Conservation (phyloP, 2,888 invertebrate genomes). For the Erebia palarica region DNA sequence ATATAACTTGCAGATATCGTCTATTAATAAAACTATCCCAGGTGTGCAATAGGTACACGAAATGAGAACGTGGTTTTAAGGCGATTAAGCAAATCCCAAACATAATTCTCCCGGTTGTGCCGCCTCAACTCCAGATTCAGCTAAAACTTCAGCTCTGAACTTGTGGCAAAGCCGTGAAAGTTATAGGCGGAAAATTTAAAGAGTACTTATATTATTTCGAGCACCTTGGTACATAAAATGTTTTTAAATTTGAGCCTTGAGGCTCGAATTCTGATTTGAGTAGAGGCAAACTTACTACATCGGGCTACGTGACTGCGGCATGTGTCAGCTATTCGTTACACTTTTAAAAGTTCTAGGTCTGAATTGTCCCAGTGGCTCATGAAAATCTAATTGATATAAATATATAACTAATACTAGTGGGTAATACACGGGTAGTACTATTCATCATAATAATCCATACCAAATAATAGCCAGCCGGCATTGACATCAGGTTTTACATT, state of each 20-base stretch:
- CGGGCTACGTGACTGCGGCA: too few relatives aligned
- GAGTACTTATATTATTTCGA: neutral
- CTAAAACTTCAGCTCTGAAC: slow-evolving; percentile 11
- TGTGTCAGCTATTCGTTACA: too few relatives aligned
- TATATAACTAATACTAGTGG: too few relatives aligned
- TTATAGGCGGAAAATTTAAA: slow-evolving; percentile 1
- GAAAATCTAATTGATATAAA: too few relatives aligned
- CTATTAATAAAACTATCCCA: neutral
- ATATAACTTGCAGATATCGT: too few relatives aligned
- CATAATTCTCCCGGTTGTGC: neutral
- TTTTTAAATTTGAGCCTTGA: neutral
- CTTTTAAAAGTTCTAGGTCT: too few relatives aligned
- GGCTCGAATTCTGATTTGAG: neutral
- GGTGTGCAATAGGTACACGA: neutral
- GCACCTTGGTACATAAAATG: neutral
- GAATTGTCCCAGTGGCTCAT: too few relatives aligned
- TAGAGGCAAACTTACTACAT: too few relatives aligned
- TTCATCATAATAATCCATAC: too few relatives aligned
- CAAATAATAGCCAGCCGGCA: too few relatives aligned
- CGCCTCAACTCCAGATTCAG: slow-evolving; percentile 9
- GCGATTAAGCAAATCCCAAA: slow-evolving; percentile 15
- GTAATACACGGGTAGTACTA: too few relatives aligned
- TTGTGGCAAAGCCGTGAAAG: slow-evolving; percentile 1
- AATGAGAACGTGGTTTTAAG: slow-evolving; percentile 9
- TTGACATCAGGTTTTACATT: too few relatives aligned